Evolutionary conservation across 1,140 invertebrate species (phyloP).

Genomic region (Aphelenchoides fujianensis): DNA sequence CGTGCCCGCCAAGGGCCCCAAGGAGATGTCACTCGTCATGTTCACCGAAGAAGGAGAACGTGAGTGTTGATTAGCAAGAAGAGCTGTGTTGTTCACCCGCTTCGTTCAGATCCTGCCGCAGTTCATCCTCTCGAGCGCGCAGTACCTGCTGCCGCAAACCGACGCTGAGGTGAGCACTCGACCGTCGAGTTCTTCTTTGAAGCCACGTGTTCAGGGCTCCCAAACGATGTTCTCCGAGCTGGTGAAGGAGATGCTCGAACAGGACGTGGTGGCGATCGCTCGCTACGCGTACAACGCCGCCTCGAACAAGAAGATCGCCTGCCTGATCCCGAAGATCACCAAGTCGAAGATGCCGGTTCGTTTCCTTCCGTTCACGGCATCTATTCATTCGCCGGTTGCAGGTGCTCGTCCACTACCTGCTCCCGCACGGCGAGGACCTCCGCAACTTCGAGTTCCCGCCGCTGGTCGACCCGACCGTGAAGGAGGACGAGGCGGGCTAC

Average conservation of each 20-base stretch:
- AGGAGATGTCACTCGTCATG: conserved; percentile 5
- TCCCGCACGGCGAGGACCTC: conserved; percentile 13
- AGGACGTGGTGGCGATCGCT: conserved; percentile 23
- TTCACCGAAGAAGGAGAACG: conserved; percentile 14
- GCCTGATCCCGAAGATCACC: conserved; percentile 17
- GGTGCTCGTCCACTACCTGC: conserved; percentile 9
- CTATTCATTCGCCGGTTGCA: too few species aligned
- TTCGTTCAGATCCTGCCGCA: conserved; percentile 26
- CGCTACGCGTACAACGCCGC: conserved; percentile 23
- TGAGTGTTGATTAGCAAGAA: too few species aligned
- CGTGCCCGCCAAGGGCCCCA: background rate
- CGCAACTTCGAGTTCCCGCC: conserved; percentile 7
- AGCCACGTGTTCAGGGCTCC: background rate
- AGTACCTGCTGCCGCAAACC: conserved; percentile 12
- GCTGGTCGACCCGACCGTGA: background rate
- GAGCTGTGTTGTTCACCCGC: too few species aligned
- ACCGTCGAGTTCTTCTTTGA: background rate
- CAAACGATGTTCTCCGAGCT: conserved; percentile 14
- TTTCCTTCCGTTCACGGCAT: too few species aligned
- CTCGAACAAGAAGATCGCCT: background rate
- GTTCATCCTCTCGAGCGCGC: conserved; percentile 12
- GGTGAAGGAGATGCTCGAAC: conserved; percentile 18
- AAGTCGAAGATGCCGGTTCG: conserved; percentile 14
- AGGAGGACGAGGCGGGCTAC: background rate
- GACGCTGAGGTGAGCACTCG: conserved; percentile 12